A percentile compares a stretch with the other conserved stretches of the same genome.
Conservation (phyloP, 2,888 invertebrate species). For the Dolomedes plantarius region DNA sequence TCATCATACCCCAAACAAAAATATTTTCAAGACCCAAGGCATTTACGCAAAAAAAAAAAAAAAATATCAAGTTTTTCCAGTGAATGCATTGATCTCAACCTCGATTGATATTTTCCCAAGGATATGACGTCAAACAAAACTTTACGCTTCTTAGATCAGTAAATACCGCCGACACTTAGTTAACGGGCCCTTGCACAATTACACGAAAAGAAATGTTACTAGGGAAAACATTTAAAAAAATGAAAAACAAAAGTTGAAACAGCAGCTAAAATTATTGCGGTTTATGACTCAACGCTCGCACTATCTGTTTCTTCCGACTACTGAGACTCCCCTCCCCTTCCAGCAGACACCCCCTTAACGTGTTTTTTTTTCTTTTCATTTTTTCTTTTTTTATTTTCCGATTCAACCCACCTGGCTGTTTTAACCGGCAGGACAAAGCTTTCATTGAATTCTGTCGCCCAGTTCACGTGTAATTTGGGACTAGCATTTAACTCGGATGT, state of each 20-base stretch:
- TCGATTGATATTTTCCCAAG: too few species aligned
- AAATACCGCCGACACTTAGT: not conserved
- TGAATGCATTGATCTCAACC: too few species aligned
- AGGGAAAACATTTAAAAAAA: conserved; percentile 1
- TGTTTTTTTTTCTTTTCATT: conserved; percentile 4
- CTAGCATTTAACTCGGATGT: not conserved
- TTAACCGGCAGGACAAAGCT: conserved; percentile 25
- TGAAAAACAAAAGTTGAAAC: not conserved
- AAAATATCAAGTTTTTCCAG: too few species aligned
- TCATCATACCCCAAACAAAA: too few species aligned
- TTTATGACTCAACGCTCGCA: not conserved
- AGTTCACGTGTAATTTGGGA: conserved; percentile 7
- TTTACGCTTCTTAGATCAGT: too few species aligned
- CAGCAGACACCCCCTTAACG: not conserved
- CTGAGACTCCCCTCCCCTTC: not conserved
- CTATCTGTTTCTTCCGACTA: conserved; percentile 24
- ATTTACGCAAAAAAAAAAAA: too few species aligned
- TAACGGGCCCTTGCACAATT: conserved; percentile 7
- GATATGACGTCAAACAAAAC: too few species aligned
- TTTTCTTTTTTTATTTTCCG: conserved; percentile 22
- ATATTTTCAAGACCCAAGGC: too few species aligned
- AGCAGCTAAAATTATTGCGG: not conserved
- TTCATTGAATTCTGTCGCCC: conserved; percentile 26
- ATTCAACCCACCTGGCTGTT: conserved; percentile 34
- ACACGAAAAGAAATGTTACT: not conserved